Evolutionary conservation across 1,140 invertebrate species (phyloP).

Genomic region (Cydia fagiglandana): DNA sequence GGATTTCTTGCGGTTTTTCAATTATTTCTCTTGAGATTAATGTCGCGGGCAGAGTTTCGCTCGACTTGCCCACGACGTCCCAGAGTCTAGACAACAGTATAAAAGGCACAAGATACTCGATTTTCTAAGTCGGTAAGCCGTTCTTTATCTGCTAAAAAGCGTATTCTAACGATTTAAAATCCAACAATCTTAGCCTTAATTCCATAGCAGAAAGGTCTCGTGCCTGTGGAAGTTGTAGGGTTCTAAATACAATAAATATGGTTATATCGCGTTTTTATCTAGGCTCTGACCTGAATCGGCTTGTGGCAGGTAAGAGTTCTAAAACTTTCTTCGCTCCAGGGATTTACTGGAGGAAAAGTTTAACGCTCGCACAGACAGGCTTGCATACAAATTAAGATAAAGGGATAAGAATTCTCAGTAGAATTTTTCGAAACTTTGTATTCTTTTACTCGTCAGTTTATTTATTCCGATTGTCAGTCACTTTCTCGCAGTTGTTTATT

Average conservation of each 20-base stretch:
- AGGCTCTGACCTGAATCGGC: slow-evolving; percentile 3
- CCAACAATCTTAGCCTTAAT: neutral
- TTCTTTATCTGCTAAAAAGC: neutral
- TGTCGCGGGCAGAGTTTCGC: neutral
- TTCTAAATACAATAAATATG: too few relatives aligned
- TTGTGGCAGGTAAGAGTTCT: neutral
- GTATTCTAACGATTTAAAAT: neutral
- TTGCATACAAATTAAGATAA: neutral
- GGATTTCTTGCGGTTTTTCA: slow-evolving; percentile 3
- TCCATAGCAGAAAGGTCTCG: neutral
- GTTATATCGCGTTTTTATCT: neutral
- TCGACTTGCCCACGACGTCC: neutral
- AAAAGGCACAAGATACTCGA: neutral
- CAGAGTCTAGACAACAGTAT: neutral
- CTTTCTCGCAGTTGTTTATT: neutral
- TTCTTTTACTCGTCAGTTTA: too few relatives aligned
- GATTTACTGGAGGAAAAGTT: neutral
- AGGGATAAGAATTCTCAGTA: neutral
- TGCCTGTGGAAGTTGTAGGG: neutral
- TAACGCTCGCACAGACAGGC: neutral
- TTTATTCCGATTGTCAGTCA: too few relatives aligned
- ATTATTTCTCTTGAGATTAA: slow-evolving; percentile 11
- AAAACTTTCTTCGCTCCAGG: neutral
- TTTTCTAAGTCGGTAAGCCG: neutral
- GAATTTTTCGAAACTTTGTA: neutral